Conservation (phyloP, 2,113 vertebrate species). For the Mus spicilegus region DNA sequence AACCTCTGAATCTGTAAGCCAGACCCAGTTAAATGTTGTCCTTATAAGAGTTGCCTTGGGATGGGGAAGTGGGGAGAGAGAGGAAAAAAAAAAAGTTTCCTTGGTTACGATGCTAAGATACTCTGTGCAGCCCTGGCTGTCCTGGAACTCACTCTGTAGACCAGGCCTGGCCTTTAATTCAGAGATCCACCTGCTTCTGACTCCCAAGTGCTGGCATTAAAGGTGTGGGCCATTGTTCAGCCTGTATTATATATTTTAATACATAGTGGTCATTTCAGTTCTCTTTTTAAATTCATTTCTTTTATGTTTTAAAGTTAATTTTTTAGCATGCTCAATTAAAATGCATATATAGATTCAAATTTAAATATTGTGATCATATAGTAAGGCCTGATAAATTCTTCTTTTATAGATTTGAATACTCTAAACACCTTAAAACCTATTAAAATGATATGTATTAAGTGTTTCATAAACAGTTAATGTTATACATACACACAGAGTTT, state of each 20-base stretch:
- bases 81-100: too few relatives aligned
- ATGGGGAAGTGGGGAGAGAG: too few relatives aligned
- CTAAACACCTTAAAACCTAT: background rate
- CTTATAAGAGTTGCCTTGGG: too few relatives aligned
- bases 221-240: too few relatives aligned
- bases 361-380: background rate
- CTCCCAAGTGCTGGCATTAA: background rate
- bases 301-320: background rate
- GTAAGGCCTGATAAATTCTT: background rate
- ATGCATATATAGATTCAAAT: background rate
- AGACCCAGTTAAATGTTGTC: too few relatives aligned
- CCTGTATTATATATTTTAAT: background rate
- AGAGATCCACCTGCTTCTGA: background rate
- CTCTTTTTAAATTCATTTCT: background rate
- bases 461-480: background rate
- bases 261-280: background rate
- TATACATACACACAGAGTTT: background rate
- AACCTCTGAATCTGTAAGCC: too few relatives aligned
- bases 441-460: background rate
- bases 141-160: background rate
- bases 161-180: background rate
- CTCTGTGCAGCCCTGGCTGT: too few relatives aligned
- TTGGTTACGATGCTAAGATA: too few relatives aligned
- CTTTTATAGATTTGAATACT: background rate
- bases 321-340: background rate